These are phyloP conservation scores for Oligia fasciuncula DNA, from an alignment of 2,888 invertebrate genomes.

Conservation along the genomic window DNA sequence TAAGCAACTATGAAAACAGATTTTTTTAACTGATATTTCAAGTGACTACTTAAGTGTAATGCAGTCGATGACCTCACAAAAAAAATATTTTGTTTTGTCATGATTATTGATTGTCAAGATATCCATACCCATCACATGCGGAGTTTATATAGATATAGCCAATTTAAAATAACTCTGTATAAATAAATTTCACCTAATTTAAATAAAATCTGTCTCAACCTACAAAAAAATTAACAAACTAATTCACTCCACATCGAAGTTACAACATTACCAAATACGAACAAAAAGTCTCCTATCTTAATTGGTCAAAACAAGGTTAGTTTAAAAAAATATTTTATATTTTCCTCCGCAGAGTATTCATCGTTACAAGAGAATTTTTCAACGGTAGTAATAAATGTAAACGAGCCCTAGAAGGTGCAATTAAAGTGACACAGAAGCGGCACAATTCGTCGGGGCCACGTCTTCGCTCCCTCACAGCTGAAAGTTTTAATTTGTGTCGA, in stretches of 20 bases:
- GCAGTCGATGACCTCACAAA: too few relatives aligned
- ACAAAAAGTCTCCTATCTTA: constrained; percentile 38
- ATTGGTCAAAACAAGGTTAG: constrained; percentile 43
- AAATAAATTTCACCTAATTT: not conserved
- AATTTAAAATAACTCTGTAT: not conserved
- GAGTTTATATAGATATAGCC: not conserved
- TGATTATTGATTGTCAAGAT: too few relatives aligned
- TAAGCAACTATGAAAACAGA: too few relatives aligned
- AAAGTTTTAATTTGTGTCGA: constrained; percentile 81
- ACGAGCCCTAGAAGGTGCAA: constrained; percentile 76
- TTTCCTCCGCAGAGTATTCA: constrained; percentile 66
- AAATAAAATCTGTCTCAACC: not conserved
- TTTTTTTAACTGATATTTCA: too few relatives aligned
- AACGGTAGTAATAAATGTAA: constrained; percentile 81
- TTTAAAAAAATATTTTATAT: constrained; percentile 46
- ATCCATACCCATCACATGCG: not conserved
- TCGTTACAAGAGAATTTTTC: constrained; percentile 73
- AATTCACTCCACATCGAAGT: constrained; percentile 21
- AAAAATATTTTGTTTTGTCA: not conserved
- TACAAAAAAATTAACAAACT: constrained; percentile 3
- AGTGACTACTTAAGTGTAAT: too few relatives aligned
- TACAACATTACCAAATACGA: constrained; percentile 18
- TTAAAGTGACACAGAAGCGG: constrained; percentile 76
- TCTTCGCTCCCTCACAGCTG: constrained; percentile 73
- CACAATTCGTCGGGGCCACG: constrained; percentile 75